A percentile compares a stretch with the other conserved stretches of the same genome.
These are phyloP conservation scores for Gobiocypris rarus DNA, from an alignment of 2,113 vertebrate genomes.

Conservation along the genomic window DNA sequence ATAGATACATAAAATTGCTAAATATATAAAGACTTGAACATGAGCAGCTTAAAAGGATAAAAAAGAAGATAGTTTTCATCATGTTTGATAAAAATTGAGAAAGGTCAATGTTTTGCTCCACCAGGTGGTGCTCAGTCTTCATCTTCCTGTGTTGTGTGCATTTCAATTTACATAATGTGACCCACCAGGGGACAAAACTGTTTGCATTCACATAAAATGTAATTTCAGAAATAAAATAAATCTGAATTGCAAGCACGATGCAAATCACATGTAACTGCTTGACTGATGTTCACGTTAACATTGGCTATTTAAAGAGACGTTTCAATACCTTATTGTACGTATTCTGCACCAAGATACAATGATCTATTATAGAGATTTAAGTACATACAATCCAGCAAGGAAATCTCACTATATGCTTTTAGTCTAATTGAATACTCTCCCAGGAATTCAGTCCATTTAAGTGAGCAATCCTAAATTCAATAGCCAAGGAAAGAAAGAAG, in stretches of 20 bases:
- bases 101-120: not conserved
- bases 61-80: not conserved
- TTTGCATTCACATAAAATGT: constrained; percentile 10
- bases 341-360: not conserved
- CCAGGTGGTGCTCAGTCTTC: constrained; percentile 42
- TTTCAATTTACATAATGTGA: not conserved
- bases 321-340: not conserved
- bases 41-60: not conserved
- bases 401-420: constrained; percentile 22
- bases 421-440: constrained; percentile 20
- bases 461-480: constrained; percentile 35
- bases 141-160: not conserved
- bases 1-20: too few relatives aligned
- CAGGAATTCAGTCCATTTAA: constrained; percentile 26
- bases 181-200: not conserved
- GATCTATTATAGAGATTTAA: constrained; percentile 2
- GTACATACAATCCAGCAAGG: not conserved
- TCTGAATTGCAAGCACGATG: not conserved
- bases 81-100: not conserved
- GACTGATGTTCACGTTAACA: not conserved
- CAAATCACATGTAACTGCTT: not conserved
- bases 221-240: not conserved
- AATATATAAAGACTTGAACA: not conserved
- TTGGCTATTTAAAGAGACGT: not conserved
- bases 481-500: not conserved